Percentiles rank a stretch among this genome's conserved stretches.
Evolutionary conservation across 35 echinoderm and acorn worm genomes (phyloP).

Genomic region (Ptychodera flava): DNA sequence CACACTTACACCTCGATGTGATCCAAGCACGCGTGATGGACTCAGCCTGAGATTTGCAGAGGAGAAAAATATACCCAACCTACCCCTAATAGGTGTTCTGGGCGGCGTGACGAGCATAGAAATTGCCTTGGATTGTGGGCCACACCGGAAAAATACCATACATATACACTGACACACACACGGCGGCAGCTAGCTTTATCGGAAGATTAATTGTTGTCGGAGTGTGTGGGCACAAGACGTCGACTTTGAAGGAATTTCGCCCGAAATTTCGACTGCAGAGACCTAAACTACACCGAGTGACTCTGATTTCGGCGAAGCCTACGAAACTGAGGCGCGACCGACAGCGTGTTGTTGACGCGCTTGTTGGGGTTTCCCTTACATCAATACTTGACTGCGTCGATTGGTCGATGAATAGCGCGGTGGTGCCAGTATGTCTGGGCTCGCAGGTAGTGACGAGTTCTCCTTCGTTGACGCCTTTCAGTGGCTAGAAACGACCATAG

Average conservation of each 20-base stretch:
- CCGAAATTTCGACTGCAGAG: too few relatives aligned
- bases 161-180: too few relatives aligned
- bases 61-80: neutral
- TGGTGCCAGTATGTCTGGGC: neutral
- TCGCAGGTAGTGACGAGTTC: neutral
- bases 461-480: neutral
- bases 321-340: too few relatives aligned
- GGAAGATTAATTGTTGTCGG: neutral
- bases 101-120: neutral
- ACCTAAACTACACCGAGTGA: too few relatives aligned
- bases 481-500: neutral
- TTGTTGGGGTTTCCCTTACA: neutral
- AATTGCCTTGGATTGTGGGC: neutral
- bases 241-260: too few relatives aligned
- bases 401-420: neutral
- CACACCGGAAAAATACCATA: too few relatives aligned
- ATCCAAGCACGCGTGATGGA: neutral
- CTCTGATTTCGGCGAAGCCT: too few relatives aligned
- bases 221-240: too few relatives aligned
- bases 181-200: too few relatives aligned
- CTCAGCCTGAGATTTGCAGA: neutral
- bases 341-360: neutral
- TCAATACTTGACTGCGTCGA: neutral
- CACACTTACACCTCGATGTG: neutral
- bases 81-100: neutral